Evolutionary conservation across 2,888 invertebrate genomes (phyloP), one percentile per base, ranked within the genome.

Genomic region (Coenonympha glycerion): DNA sequence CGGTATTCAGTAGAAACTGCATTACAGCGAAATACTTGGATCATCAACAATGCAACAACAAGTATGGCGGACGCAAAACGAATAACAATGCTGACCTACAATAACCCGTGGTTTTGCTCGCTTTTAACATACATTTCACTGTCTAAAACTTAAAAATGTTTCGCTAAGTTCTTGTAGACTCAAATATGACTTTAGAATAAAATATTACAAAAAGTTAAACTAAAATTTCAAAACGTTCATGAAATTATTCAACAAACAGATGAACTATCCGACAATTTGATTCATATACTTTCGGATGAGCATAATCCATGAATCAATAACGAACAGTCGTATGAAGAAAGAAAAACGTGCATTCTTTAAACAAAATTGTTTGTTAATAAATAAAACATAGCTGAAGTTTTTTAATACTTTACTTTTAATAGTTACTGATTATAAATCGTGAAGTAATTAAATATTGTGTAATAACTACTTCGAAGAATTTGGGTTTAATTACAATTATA

Each of bases 1-100:
- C 41, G 28, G 49, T 18, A 53, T 58, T 60, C 56, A 49, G 44
- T 50, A 50, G 57, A 55, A 56, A 57, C 51, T 47, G 49, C 49
- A 37, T 37, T 42, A 41, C 53, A 49, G 36, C 39, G 55, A 56
- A 53, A 53, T 50, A 51, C 56, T 52, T 45, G 52, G 55, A 55
- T 49, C 40, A 33, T 22, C 33, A 24, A 60, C 59, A 57, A 53
- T 56, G 47, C 48, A 46, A 40, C 37, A 55, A 50, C 53, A 54
- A 52, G 52, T 44, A 26, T 11, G 33, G 34, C 46, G 28, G 47
- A 44, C 31, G 49, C 22, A 49, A 21, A 34, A 21, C 28, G 30
- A 22, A 55, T 36, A 49, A 55, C 44, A 51, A 26, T 46, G 11
- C 19, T 11, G 6, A 18, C 22, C 28, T 15, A 0, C 6, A 2